These are phyloP conservation scores for Gandaritis pyraliata DNA, from an alignment of 2,888 invertebrate genomes.

Conservation along the genomic window DNA sequence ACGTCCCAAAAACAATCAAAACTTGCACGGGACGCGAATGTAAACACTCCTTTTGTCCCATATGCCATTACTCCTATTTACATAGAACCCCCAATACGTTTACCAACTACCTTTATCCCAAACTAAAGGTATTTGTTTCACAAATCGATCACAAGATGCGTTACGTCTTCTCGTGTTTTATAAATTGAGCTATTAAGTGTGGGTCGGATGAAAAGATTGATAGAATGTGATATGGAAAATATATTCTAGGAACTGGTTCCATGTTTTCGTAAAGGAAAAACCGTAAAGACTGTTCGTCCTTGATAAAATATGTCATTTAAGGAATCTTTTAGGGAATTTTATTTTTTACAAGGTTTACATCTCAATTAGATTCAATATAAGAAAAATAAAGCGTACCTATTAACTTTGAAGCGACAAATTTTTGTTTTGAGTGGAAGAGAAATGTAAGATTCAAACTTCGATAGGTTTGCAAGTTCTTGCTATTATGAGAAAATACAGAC, in stretches of 20 bases:
- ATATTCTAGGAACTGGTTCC: constrained; percentile 33
- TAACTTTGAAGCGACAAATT: background rate
- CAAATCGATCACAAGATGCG: constrained; percentile 38
- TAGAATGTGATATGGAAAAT: constrained; percentile 44
- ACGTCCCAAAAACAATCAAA: constrained; percentile 43
- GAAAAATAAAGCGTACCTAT: background rate
- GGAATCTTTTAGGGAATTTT: background rate
- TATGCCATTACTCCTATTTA: constrained; percentile 40
- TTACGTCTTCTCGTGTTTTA: constrained; percentile 35
- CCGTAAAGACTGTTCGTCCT: constrained; percentile 24
- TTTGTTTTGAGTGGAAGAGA: background rate
- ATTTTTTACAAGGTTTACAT: background rate
- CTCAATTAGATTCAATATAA: background rate
- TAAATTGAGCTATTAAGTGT: constrained; percentile 42
- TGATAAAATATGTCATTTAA: constrained; percentile 26
- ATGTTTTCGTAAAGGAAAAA: constrained; percentile 33
- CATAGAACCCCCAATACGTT: constrained; percentile 39
- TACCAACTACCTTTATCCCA: constrained; percentile 36
- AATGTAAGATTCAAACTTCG: background rate
- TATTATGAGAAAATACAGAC: constrained; percentile 1
- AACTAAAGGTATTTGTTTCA: constrained; percentile 38
- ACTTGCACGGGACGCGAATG: constrained; percentile 38
- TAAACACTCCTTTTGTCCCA: constrained; percentile 42
- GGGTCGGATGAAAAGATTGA: constrained; percentile 42
- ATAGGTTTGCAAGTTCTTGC: constrained; percentile 10